phyloP scores from a whole-genome alignment of 2,113 vertebrate species.

The Ramphastos sulfuratus region DNA sequence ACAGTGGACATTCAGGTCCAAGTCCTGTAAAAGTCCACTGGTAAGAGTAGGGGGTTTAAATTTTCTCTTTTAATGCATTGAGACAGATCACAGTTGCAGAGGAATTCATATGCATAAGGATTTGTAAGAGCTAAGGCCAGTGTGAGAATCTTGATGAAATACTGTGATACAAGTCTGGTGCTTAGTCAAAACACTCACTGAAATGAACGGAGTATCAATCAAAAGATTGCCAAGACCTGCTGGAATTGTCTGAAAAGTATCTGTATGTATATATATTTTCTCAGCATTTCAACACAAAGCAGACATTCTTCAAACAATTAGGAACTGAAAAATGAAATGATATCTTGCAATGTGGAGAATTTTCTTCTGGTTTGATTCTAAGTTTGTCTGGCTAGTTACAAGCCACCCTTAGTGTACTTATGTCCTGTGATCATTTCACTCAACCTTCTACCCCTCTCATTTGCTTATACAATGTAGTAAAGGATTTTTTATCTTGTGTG shows the following conservation, averaged over 20 bases:
- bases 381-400: background rate
- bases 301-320: background rate
- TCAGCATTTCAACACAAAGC: background rate
- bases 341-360: background rate
- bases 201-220: background rate
- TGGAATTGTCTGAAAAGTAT: background rate
- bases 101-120: background rate
- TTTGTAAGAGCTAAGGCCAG: background rate
- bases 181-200: background rate
- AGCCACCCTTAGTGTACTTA: background rate
- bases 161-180: background rate
- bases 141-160: background rate
- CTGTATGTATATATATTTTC: background rate
- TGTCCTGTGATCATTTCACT: background rate
- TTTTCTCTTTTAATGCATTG: background rate
- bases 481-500: background rate
- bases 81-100: background rate
- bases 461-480: background rate
- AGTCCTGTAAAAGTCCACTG: background rate
- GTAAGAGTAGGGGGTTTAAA: background rate
- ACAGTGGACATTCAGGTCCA: background rate
- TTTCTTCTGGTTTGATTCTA: background rate
- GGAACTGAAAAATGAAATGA: background rate
- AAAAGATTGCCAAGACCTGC: background rate
- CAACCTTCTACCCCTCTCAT: background rate